Evolutionary conservation across 2,888 invertebrate genomes (phyloP).

Genomic region (Pelosia muscerda): DNA sequence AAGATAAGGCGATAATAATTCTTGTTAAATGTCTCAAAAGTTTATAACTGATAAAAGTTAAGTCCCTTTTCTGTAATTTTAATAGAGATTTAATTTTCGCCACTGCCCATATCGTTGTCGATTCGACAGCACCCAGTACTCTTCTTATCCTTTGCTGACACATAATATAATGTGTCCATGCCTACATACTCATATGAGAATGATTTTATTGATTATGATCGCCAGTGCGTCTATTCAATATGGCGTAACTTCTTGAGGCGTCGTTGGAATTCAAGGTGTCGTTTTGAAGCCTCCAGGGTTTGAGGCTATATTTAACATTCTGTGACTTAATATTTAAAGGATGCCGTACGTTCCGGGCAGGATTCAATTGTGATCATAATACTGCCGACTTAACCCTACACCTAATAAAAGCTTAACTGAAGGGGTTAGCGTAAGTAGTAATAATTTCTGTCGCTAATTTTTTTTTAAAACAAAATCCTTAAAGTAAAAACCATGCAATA

Average conservation of each 20-base stretch:
- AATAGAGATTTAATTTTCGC: conserved; percentile 84
- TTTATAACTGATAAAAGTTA: conserved; percentile 86
- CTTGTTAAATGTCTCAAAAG: conserved; percentile 84
- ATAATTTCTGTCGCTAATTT: too few species aligned
- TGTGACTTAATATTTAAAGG: too few species aligned
- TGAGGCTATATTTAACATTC: too few species aligned
- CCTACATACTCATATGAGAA: neutral
- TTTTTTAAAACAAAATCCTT: neutral
- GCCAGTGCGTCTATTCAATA: neutral
- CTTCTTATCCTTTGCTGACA: conserved; percentile 23
- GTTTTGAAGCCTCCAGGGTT: neutral
- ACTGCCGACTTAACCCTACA: too few species aligned
- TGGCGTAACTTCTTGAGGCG: neutral
- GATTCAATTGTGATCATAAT: too few species aligned
- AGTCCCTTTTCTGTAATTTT: conserved; percentile 83
- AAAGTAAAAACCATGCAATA: too few species aligned
- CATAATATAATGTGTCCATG: conserved; percentile 14
- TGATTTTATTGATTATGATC: neutral
- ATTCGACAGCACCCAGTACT: conserved; percentile 52
- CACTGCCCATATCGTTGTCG: conserved; percentile 65
- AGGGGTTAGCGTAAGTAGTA: too few species aligned
- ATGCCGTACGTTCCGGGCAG: too few species aligned
- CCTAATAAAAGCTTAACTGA: too few species aligned
- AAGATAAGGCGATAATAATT: conserved; percentile 85
- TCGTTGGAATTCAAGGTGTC: neutral